A percentile compares a stretch with the other conserved stretches of the same genome.
phyloP scores from a whole-genome alignment of 2,888 invertebrate species.

The Acanthococcus lagerstroemiae region DNA sequence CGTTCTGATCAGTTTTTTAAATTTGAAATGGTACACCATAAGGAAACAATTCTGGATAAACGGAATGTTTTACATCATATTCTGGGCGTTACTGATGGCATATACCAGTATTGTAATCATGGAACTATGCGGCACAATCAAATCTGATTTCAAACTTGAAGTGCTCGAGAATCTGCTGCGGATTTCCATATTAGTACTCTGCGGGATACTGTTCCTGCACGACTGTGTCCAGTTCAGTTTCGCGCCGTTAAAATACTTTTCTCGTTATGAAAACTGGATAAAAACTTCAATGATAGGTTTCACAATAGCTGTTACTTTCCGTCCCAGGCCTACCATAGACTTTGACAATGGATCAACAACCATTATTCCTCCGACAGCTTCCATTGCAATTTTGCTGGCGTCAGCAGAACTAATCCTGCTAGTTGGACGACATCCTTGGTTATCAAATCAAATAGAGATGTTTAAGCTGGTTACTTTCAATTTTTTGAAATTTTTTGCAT shows the following conservation, averaged over 20 bases:
- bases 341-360: too few relatives aligned
- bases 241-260: slow-evolving; percentile 56
- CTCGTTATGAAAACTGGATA: slow-evolving; percentile 61
- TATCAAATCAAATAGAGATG: slow-evolving; percentile 76
- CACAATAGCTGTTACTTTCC: too few relatives aligned
- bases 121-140: slow-evolving; percentile 57
- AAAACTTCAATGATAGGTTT: slow-evolving; percentile 60
- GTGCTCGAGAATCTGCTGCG: background rate
- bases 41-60: slow-evolving; percentile 63
- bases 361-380: slow-evolving; percentile 43
- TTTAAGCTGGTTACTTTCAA: slow-evolving; percentile 67
- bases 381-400: slow-evolving; percentile 61
- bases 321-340: too few relatives aligned
- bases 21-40: slow-evolving; percentile 70
- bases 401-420: slow-evolving; percentile 66
- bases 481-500: slow-evolving; percentile 65
- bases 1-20: slow-evolving; percentile 65
- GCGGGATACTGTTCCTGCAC: slow-evolving; percentile 51
- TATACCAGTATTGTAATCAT: too few relatives aligned
- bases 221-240: slow-evolving; percentile 63
- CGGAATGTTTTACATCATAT: slow-evolving; percentile 57
- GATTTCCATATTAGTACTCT: slow-evolving; percentile 43
- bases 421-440: slow-evolving; percentile 65
- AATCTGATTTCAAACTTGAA: slow-evolving; percentile 49
- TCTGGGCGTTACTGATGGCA: slow-evolving; percentile 56